Conservation (phyloP, 2,797 vertebrate genomes). For the Poeciliopsis presidionis region DNA sequence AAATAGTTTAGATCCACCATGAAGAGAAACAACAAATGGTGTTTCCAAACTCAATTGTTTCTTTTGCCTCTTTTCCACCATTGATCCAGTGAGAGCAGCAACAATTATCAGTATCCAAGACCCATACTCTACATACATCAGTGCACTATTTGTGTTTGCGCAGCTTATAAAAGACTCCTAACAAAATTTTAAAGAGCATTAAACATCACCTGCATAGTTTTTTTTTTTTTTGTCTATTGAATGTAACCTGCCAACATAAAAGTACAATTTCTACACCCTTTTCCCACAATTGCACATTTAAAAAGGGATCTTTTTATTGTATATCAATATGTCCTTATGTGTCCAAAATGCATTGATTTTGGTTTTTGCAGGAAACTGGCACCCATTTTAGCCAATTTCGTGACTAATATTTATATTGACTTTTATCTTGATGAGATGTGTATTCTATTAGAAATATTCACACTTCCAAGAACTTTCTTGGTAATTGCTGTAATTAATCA, state of each 20-base stretch:
- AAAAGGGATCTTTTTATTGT: slow-evolving; percentile 16
- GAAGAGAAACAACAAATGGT: background rate
- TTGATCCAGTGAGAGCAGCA: background rate
- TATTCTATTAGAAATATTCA: slow-evolving; percentile 40
- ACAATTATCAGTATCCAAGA: too few relatives aligned
- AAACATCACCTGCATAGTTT: too few relatives aligned
- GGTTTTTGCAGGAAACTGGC: slow-evolving; percentile 24
- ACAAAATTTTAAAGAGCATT: background rate
- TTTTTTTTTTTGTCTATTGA: background rate
- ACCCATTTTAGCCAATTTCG: slow-evolving; percentile 29
- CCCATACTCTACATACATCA: too few relatives aligned
- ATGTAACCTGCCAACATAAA: slow-evolving; percentile 13
- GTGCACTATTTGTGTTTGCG: background rate
- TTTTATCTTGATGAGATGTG: slow-evolving; percentile 53
- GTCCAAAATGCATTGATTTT: slow-evolving; percentile 39
- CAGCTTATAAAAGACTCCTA: background rate
- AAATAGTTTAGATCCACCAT: too few relatives aligned
- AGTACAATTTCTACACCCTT: background rate
- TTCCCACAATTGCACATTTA: background rate
- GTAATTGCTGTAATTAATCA: slow-evolving; percentile 66
- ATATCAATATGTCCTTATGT: slow-evolving; percentile 36
- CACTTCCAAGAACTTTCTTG: slow-evolving; percentile 38
- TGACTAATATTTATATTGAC: slow-evolving; percentile 57
- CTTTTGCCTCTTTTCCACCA: background rate
- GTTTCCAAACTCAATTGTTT: too few relatives aligned